phyloP scores from a whole-genome alignment of 2,113 vertebrate genomes.

The Oreamnos americanus region DNA sequence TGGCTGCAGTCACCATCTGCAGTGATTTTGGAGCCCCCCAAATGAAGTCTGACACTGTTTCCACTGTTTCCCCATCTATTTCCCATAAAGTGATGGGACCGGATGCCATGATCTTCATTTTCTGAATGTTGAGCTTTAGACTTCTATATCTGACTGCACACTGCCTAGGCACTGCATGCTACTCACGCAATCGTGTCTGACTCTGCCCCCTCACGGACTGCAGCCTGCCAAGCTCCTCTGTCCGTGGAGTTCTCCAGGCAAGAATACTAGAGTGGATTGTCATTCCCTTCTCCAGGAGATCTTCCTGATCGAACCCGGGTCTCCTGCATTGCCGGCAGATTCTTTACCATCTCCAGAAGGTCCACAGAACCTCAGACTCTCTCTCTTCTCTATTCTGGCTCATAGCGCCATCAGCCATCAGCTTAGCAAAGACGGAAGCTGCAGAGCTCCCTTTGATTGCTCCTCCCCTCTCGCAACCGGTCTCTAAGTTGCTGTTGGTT shows the following conservation, averaged over 20 bases:
- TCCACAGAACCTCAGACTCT: neutral
- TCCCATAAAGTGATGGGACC: too few relatives aligned
- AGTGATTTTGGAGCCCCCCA: too few relatives aligned
- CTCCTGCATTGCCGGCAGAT: neutral
- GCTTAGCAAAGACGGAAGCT: neutral
- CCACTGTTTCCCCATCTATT: too few relatives aligned
- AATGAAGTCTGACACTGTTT: too few relatives aligned
- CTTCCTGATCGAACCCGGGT: neutral
- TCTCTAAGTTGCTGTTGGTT: neutral
- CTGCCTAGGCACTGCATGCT: neutral
- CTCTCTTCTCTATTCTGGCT: neutral
- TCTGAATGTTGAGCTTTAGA: neutral
- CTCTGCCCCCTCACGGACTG: neutral
- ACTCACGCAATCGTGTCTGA: neutral
- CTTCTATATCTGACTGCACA: neutral
- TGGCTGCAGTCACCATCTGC: too few relatives aligned
- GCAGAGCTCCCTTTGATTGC: neutral
- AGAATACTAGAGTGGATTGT: neutral
- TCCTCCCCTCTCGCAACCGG: neutral
- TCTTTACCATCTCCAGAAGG: neutral
- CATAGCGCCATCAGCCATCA: neutral
- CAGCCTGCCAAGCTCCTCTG: neutral
- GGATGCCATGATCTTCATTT: too few relatives aligned
- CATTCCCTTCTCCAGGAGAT: neutral
- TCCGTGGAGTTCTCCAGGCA: neutral